Evolutionary conservation across 2,797 vertebrate species (phyloP).

Genomic region (Sandelia bainsii): DNA sequence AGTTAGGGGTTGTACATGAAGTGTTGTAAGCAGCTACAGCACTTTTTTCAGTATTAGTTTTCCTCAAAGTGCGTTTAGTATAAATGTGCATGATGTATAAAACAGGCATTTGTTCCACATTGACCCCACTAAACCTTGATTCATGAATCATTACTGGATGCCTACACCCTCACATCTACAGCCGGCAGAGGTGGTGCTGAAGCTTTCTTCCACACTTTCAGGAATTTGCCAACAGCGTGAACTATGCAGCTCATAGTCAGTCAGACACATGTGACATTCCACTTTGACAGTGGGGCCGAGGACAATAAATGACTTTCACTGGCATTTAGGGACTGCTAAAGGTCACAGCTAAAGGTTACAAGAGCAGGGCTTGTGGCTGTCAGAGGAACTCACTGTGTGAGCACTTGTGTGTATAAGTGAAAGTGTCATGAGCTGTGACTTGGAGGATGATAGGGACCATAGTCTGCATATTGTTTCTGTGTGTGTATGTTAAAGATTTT

Average conservation of each 20-base stretch:
- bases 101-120: slow-evolving; percentile 19
- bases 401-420: slow-evolving; percentile 46
- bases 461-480: slow-evolving; percentile 14
- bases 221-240: slow-evolving; percentile 39
- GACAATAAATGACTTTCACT: slow-evolving; percentile 72
- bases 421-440: slow-evolving; percentile 39
- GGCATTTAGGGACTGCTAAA: slow-evolving; percentile 71
- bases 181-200: slow-evolving; percentile 8
- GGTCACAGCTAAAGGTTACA: slow-evolving; percentile 69
- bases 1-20: slow-evolving; percentile 1
- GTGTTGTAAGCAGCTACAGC: slow-evolving; percentile 4
- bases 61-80: slow-evolving; percentile 25
- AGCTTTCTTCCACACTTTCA: slow-evolving; percentile 29
- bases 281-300: slow-evolving; percentile 60
- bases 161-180: slow-evolving; percentile 1
- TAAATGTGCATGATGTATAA: slow-evolving; percentile 16
- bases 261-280: slow-evolving; percentile 73
- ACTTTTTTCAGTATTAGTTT: not conserved
- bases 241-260: slow-evolving; percentile 40
- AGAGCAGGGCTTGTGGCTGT: slow-evolving; percentile 52
- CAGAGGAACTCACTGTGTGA: slow-evolving; percentile 37
- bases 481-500: not conserved
- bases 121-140: slow-evolving; percentile 39
- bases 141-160: slow-evolving; percentile 38
- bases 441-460: not conserved